phyloP scores from a whole-genome alignment of 53 echinoderm and acorn worm species.

The Henricia sp. region DNA sequence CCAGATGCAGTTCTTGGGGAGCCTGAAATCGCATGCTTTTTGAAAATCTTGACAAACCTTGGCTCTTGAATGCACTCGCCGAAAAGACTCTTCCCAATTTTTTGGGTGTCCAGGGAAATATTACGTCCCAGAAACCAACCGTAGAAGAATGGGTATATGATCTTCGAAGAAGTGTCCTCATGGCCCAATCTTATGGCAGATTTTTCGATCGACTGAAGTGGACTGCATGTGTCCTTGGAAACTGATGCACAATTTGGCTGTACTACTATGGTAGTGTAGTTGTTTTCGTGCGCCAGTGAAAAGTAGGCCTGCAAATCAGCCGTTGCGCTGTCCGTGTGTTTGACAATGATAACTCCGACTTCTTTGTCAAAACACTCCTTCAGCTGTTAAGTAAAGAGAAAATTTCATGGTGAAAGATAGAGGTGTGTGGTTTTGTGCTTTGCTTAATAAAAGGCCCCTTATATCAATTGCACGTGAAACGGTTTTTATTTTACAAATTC shows the following conservation, averaged over 20 bases:
- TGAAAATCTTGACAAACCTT: constrained; percentile 75
- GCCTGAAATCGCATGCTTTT: constrained; percentile 61
- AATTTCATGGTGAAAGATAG: neutral
- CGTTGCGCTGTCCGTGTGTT: constrained; percentile 43
- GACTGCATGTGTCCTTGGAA: neutral
- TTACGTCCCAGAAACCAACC: constrained; percentile 79
- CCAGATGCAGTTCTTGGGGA: constrained; percentile 32
- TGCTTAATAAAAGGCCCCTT: no score
- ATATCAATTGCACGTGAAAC: no score
- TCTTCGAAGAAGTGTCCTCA: no score
- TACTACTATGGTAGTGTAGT: constrained; percentile 68
- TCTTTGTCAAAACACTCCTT: constrained; percentile 29
- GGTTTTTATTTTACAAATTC: no score
- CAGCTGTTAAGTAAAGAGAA: constrained; percentile 14
- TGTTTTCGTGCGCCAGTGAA: constrained; percentile 42
- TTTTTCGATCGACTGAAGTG: neutral
- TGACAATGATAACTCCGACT: constrained; percentile 59
- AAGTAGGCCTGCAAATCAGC: constrained; percentile 51
- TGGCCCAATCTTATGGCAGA: no score
- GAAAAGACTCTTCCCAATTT: constrained; percentile 44
- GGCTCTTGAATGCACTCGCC: constrained; percentile 28
- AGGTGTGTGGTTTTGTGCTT: no score
- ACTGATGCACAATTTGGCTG: constrained; percentile 51
- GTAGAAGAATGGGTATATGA: constrained; percentile 75
- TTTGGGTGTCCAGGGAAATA: constrained; percentile 59